Evolutionary conservation across 2,888 invertebrate species (phyloP), one percentile per base, ranked within the genome.

Genomic region (Anaspis maculata): DNA sequence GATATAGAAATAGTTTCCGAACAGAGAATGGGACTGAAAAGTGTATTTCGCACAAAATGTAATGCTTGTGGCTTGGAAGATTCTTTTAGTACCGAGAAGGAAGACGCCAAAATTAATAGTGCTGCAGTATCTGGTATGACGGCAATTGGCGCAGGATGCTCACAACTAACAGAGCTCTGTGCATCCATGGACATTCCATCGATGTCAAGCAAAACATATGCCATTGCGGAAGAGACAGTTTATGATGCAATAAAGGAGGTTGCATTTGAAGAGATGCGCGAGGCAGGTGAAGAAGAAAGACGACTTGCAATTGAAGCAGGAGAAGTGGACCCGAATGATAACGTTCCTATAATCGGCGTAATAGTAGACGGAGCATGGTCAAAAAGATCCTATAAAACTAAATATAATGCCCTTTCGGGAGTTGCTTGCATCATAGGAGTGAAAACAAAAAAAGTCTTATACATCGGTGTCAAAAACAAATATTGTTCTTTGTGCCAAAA

Each of bases 341-440:
- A 44, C 6, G 26, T 39, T 9, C 39, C 48, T n/a, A 22, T 30
- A 5, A 38, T 46, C 10, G 40, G 37, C 10, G 44, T 46, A 9
- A 37, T 48, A 30, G 41, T 32, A 15, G 49, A 49, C 34, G 44
- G 48, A 25, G 41, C 39, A 30, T 49, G 46, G 48, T 29, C 35
- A 7, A 44, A 49, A 24, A 23, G 45, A 10, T 41, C 45, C 5
- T 44, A 48, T 23, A 30, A 15, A 27, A 19, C 19, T 9, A 34
- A 33, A 15, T 41, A 41, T 27, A 34, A 37, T 27, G 33, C 37
- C 2, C 3, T 6, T 7, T 34, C 34, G 6, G 31, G 30, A 2
- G 22, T 34, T 5, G 41, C 28, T 9, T 28, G 10, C 13, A 27
- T 43, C 15, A 28, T 41, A 15, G 38, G 43, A 1, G 19, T 22